A percentile compares a stretch with the other conserved stretches of the same genome.
phyloP scores from a whole-genome alignment of 2,797 vertebrate genomes.

The Hyperoplus immaculatus region DNA sequence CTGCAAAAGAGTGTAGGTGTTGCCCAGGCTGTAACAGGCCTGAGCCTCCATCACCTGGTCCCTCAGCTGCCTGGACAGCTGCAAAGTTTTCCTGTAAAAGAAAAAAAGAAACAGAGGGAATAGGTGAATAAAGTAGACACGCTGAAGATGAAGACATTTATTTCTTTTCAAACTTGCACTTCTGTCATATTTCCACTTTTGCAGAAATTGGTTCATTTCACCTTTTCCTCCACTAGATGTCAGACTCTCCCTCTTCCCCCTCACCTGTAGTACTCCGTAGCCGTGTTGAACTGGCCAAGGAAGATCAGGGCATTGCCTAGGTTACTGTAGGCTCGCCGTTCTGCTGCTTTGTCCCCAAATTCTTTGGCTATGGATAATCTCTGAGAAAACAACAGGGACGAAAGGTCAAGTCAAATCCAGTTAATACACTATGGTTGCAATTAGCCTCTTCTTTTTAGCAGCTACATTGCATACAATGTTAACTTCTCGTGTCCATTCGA shows the following conservation, averaged over 20 bases:
- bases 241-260: slow-evolving; percentile 59
- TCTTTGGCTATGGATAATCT: slow-evolving; percentile 98
- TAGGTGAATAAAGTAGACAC: background rate
- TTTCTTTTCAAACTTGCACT: background rate
- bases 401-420: slow-evolving; percentile 8
- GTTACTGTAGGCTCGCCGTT: slow-evolving; percentile 96
- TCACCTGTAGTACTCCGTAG: slow-evolving; percentile 97
- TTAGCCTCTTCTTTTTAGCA: background rate
- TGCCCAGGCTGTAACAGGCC: slow-evolving; percentile 98
- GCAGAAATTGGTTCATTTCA: slow-evolving; percentile 3
- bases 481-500: background rate
- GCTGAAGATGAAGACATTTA: background rate
- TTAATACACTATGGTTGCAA: background rate
- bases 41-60: slow-evolving; percentile 98
- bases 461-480: background rate
- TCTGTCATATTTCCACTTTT: background rate
- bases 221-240: slow-evolving; percentile 75
- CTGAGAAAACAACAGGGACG: slow-evolving; percentile 76
- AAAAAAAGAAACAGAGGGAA: background rate
- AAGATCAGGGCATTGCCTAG: slow-evolving; percentile 97
- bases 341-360: slow-evolving; percentile 97
- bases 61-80: slow-evolving; percentile 94
- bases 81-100: slow-evolving; percentile 91
- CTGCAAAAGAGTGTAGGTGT: slow-evolving; percentile 94
- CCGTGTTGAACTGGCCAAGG: slow-evolving; percentile 93